These are phyloP conservation scores for Lepilemur septentrionalis DNA, from an alignment of 2,797 vertebrate species.

Conservation along the genomic window DNA sequence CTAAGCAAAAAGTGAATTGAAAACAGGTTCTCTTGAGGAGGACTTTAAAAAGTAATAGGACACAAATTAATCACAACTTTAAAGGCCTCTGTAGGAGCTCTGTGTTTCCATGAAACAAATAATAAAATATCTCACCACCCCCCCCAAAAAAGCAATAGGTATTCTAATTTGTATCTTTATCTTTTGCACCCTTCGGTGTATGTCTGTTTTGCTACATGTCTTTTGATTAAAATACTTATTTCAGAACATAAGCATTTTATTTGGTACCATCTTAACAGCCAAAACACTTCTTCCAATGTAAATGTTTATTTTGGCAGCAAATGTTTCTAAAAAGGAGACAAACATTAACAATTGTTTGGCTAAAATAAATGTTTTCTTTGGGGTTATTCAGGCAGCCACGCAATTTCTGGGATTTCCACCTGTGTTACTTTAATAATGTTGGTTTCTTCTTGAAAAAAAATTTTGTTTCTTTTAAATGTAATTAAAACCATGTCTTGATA, in stretches of 20 bases:
- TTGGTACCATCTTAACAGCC: slow-evolving; percentile 68
- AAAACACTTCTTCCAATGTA: slow-evolving; percentile 62
- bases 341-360: slow-evolving; percentile 63
- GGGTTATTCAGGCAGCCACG: slow-evolving; percentile 48
- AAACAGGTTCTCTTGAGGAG: slow-evolving; percentile 15
- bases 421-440: slow-evolving; percentile 37
- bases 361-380: slow-evolving; percentile 69
- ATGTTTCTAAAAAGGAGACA: slow-evolving; percentile 67
- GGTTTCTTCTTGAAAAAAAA: background rate
- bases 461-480: background rate
- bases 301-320: slow-evolving; percentile 71
- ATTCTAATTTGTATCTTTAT: slow-evolving; percentile 7
- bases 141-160: background rate
- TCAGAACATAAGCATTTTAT: slow-evolving; percentile 61
- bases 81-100: too few species aligned
- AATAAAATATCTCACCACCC: too few species aligned
- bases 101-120: too few species aligned
- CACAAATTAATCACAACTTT: too few species aligned
- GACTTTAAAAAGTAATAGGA: background rate
- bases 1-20: slow-evolving; percentile 24
- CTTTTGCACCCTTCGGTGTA: background rate
- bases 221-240: slow-evolving; percentile 60
- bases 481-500: slow-evolving; percentile 3
- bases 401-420: slow-evolving; percentile 60
- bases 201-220: background rate